Percentiles rank a stretch among this genome's conserved stretches.
Evolutionary conservation across 2,888 invertebrate species (phyloP).

Genomic region (Cheilosia variabilis): DNA sequence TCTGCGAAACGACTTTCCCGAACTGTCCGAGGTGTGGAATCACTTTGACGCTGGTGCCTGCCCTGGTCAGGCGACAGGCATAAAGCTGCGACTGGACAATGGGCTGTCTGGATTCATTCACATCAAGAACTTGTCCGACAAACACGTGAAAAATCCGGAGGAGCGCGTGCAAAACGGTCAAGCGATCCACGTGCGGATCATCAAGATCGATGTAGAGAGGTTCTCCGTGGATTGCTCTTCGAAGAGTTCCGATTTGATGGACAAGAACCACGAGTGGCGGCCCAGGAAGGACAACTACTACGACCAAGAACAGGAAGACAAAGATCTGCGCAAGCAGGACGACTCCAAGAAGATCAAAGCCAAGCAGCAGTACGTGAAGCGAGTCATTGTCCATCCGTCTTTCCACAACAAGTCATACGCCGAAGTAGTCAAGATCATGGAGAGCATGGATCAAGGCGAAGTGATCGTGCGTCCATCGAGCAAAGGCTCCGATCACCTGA

Average conservation of each 20-base stretch:
- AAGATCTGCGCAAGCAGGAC: slow-evolving; percentile 90
- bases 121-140: slow-evolving; percentile 96
- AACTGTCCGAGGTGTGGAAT: slow-evolving; percentile 98
- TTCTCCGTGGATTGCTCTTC: slow-evolving; percentile 97
- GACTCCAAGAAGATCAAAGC: slow-evolving; percentile 93
- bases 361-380: slow-evolving; percentile 94
- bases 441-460: slow-evolving; percentile 97
- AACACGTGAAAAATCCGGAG: slow-evolving; percentile 95
- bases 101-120: slow-evolving; percentile 96
- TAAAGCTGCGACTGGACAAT: slow-evolving; percentile 95
- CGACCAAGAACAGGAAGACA: slow-evolving; percentile 93
- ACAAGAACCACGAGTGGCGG: slow-evolving; percentile 96
- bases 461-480: slow-evolving; percentile 98
- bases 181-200: slow-evolving; percentile 93
- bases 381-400: slow-evolving; percentile 98
- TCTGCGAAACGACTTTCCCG: slow-evolving; percentile 97
- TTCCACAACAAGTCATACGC: slow-evolving; percentile 98
- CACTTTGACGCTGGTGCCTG: slow-evolving; percentile 98
- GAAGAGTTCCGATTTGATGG: slow-evolving; percentile 95
- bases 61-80: slow-evolving; percentile 97
- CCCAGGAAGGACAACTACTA: slow-evolving; percentile 95
- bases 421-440: slow-evolving; percentile 96
- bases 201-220: slow-evolving; percentile 97
- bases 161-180: slow-evolving; percentile 94
- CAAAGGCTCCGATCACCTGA: slow-evolving; percentile 97